Conservation (phyloP, 2,113 vertebrate species). For the Pachypanchax playfairii region DNA sequence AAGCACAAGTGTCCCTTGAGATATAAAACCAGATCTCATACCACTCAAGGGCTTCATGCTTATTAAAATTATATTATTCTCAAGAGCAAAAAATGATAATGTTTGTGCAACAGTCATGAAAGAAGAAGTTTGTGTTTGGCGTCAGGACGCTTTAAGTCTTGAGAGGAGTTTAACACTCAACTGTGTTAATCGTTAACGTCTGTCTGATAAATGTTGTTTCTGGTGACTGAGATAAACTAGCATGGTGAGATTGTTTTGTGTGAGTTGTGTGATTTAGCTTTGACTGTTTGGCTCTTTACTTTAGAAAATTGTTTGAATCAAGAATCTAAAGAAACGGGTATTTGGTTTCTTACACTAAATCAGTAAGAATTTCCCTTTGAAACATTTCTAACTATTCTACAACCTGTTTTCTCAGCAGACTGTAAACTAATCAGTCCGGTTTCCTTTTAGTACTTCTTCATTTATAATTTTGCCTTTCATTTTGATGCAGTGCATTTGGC, state of each 20-base stretch:
- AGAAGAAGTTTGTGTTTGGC: slow-evolving; percentile 12
- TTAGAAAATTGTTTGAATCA: slow-evolving; percentile 19
- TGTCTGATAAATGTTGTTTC: too few species aligned
- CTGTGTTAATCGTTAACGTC: too few species aligned
- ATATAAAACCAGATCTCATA: too few species aligned
- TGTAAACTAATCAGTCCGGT: slow-evolving; percentile 24
- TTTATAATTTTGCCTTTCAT: slow-evolving; percentile 21
- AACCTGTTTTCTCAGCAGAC: slow-evolving; percentile 17
- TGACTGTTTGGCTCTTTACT: not conserved
- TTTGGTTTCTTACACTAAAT: slow-evolving; percentile 23
- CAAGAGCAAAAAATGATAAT: slow-evolving; percentile 10
- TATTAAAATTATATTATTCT: slow-evolving; percentile 9
- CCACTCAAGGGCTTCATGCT: slow-evolving; percentile 1
- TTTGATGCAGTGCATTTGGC: slow-evolving; percentile 16
- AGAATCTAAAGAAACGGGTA: slow-evolving; percentile 12
- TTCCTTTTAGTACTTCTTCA: slow-evolving; percentile 21
- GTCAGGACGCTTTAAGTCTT: too few species aligned
- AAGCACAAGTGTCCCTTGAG: too few species aligned
- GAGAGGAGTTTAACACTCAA: too few species aligned
- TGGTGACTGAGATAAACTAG: too few species aligned
- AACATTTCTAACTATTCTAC: slow-evolving; percentile 7
- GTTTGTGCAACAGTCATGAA: not conserved
- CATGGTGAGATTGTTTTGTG: too few species aligned
- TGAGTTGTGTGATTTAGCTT: slow-evolving; percentile 4
- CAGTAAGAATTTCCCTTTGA: slow-evolving; percentile 14